Percentiles rank a stretch among this genome's conserved stretches.
Evolutionary conservation across 2,888 invertebrate genomes (phyloP).

Genomic region (Tenthredo livida): DNA sequence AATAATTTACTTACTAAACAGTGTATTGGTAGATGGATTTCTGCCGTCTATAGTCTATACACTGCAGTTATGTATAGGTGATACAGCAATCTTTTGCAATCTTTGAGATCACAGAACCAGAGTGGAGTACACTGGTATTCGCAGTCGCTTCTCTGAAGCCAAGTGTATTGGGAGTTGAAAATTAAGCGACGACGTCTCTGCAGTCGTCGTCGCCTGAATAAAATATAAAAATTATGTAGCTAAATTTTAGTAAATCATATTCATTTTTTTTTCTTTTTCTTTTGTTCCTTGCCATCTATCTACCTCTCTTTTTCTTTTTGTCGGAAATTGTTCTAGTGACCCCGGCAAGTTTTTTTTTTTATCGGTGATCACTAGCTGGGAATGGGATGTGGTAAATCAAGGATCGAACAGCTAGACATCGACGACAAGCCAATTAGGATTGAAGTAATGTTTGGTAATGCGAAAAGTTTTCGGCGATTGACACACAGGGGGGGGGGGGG

Average conservation of each 20-base stretch:
- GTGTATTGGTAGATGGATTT: background rate
- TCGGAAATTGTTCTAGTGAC: background rate
- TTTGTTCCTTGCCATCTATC: background rate
- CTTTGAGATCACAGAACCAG: background rate
- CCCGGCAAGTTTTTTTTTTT: background rate
- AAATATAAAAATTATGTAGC: background rate
- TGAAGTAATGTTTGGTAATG: constrained; percentile 70
- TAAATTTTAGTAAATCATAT: background rate
- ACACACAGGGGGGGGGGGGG: no score
- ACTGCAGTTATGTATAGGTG: background rate
- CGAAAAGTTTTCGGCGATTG: background rate
- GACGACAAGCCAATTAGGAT: constrained; percentile 66
- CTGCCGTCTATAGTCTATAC: background rate
- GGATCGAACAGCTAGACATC: constrained; percentile 53
- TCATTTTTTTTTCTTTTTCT: background rate
- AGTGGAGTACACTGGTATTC: background rate
- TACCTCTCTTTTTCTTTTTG: background rate
- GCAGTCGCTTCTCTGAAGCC: constrained; percentile 25
- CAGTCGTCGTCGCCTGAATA: background rate
- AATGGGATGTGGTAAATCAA: constrained; percentile 74
- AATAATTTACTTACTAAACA: no score
- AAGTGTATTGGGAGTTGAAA: background rate
- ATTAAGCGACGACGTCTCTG: background rate
- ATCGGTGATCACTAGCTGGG: constrained; percentile 57
- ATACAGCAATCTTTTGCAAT: constrained; percentile 19